Percentiles rank a stretch among this genome's conserved stretches.
These are phyloP conservation scores for Tragelaphus oryx DNA, from an alignment of 2,797 vertebrate species.

Conservation along the genomic window DNA sequence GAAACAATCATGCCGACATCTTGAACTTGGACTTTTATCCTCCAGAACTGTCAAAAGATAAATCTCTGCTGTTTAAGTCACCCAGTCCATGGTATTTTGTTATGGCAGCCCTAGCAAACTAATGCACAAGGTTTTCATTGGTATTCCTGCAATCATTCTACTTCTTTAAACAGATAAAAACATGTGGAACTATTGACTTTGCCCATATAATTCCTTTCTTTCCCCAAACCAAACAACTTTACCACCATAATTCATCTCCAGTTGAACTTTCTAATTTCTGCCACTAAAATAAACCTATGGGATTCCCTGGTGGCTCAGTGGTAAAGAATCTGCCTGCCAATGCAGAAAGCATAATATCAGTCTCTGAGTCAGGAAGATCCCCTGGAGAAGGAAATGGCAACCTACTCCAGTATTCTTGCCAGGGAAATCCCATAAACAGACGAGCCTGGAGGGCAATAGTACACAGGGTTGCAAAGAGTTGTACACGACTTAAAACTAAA, in stretches of 20 bases:
- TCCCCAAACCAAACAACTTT: background rate
- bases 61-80: background rate
- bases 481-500: background rate
- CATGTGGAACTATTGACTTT: background rate
- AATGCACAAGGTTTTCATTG: background rate
- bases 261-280: background rate
- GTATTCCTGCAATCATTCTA: background rate
- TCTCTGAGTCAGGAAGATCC: background rate
- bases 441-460: background rate
- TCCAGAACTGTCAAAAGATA: background rate
- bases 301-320: background rate
- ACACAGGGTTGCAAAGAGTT: background rate
- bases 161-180: background rate
- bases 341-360: background rate
- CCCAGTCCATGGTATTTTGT: background rate
- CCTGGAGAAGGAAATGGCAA: background rate
- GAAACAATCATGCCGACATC: background rate
- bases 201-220: background rate
- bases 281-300: background rate
- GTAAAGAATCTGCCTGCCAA: background rate
- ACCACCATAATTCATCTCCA: background rate
- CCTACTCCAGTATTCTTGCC: background rate
- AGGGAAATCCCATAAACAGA: background rate
- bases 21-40: background rate
- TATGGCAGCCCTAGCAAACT: background rate